Evolutionary conservation across 2,888 invertebrate genomes (phyloP), one percentile per base, ranked within the genome.

Genomic region (Julus scandinavius): DNA sequence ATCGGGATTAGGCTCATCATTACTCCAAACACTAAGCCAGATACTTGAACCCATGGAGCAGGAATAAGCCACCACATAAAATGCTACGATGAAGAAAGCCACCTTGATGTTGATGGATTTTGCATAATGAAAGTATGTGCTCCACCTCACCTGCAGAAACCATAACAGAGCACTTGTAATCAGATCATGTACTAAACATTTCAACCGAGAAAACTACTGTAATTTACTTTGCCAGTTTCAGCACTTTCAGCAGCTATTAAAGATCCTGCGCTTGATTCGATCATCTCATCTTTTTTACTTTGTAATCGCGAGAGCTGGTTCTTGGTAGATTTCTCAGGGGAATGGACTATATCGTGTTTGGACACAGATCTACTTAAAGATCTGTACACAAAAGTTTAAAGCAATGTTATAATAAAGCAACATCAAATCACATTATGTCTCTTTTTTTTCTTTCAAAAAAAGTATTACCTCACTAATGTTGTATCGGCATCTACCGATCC

Each of bases 241-340:
- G 92, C 91, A 11, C 90, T 91, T 89, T 93, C 93, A 50, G 92
- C 92, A 84, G 92, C 91, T 85, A 93, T 93, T 1, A 93, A 90
- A 89, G 92, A 91, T 9, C 87, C 88, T 41, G 20, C 84, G 15
- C 29, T 58, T n/a, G 54, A 58, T 20, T 45, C 49, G 20, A 49
- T 49, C n/a, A 50, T 45, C 2, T 85, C 85, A 20, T 85, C 85
- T 13, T 50, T 45, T 29, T 45, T 85, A 50, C 87, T 87, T 1
- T 41, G 87, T 11, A 41, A 4, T 38, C 87, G 20, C 7, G 87
- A 87, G 13, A 63, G 54, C 5, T 85, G 85, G 29, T 1, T 45
- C 80, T 80, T 80, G 15, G 85, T 45, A 4, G 85, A 11, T 85
- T 85, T 85, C 85, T 85, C 85, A 38, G 13, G 11, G 80, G 80